Conservation (phyloP, 2,113 vertebrate species). For the Phocoena sinus region DNA sequence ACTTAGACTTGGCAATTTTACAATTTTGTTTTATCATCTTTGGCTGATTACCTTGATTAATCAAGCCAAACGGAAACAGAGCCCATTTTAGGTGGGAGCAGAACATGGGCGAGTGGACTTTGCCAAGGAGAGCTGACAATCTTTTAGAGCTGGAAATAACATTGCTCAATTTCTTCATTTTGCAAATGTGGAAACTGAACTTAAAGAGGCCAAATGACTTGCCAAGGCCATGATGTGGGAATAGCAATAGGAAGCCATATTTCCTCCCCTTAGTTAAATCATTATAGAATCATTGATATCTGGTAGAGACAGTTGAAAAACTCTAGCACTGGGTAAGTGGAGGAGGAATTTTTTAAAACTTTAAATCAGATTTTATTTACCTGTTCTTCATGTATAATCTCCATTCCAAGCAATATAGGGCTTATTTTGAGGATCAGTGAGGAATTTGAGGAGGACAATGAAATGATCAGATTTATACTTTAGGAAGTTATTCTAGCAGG, state of each 20-base stretch:
- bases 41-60: neutral
- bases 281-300: neutral
- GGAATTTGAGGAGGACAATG: neutral
- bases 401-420: neutral
- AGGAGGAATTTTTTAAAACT: neutral
- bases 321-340: neutral
- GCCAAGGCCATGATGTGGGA: neutral
- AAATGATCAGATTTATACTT: constrained; percentile 31
- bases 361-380: neutral
- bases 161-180: neutral
- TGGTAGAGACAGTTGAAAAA: neutral
- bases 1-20: constrained; percentile 35
- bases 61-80: neutral
- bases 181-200: neutral
- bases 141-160: neutral
- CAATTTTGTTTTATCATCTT: constrained; percentile 40
- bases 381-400: neutral
- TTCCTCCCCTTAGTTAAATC: neutral
- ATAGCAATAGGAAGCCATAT: neutral
- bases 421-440: neutral
- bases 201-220: neutral
- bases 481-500: neutral
- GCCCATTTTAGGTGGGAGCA: neutral
- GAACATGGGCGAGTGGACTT: neutral
- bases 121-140: neutral